phyloP scores from a whole-genome alignment of 2,888 invertebrate genomes.

The Noctuana brunneofusca region DNA sequence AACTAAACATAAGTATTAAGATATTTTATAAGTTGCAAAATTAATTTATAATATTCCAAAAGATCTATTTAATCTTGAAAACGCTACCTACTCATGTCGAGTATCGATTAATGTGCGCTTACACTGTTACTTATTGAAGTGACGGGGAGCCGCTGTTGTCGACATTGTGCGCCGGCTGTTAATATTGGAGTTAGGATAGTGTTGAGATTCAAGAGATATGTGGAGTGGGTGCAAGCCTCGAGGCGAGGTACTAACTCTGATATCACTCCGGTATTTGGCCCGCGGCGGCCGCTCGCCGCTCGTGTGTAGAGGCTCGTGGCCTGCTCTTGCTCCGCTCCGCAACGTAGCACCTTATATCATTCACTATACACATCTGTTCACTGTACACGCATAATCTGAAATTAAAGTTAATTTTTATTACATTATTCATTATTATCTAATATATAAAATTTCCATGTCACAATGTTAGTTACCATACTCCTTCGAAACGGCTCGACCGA shows the following conservation, averaged over 20 bases:
- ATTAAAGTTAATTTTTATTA: constrained; percentile 11
- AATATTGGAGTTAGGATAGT: constrained; percentile 15
- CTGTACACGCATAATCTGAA: constrained; percentile 50
- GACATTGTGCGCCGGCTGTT: background rate
- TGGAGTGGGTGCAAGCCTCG: constrained; percentile 22
- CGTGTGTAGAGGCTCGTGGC: constrained; percentile 17
- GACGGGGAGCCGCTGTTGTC: background rate
- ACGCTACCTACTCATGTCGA: background rate
- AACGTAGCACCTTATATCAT: constrained; percentile 74
- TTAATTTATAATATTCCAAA: background rate
- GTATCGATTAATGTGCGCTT: background rate
- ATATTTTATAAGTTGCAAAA: background rate
- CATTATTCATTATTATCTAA: no score
- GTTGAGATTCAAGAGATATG: constrained; percentile 29
- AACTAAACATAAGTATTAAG: no score
- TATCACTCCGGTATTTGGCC: constrained; percentile 32
- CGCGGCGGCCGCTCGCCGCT: constrained; percentile 11
- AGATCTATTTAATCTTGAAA: background rate
- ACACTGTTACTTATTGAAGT: background rate
- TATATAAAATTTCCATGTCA: no score
- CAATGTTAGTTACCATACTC: no score
- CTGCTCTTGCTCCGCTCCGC: constrained; percentile 48
- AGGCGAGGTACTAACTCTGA: constrained; percentile 19
- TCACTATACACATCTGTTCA: constrained; percentile 73
- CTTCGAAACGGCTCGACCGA: no score